Percentiles rank a stretch among this genome's conserved stretches.
Evolutionary conservation across 2,888 invertebrate species (phyloP).

Genomic region (Octodonta nipae): DNA sequence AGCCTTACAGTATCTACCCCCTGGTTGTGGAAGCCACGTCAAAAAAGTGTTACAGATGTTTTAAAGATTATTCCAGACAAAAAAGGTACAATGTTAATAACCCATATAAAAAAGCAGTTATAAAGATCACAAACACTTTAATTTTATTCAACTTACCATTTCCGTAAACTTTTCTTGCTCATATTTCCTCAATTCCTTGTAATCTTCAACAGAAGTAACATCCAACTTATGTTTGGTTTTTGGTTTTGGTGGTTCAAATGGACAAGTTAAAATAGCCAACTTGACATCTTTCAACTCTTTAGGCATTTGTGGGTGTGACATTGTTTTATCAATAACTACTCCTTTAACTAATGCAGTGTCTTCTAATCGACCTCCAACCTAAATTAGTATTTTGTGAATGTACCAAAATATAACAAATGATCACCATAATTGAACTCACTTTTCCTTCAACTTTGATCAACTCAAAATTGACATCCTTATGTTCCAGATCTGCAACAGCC

Average conservation of each 20-base stretch:
- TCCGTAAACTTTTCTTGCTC: slow-evolving; percentile 89
- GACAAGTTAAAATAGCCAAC: slow-evolving; percentile 94
- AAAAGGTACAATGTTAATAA: no score
- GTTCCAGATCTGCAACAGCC: slow-evolving; percentile 86
- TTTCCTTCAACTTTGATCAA: slow-evolving; percentile 97
- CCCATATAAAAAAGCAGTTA: no score
- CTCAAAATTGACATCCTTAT: slow-evolving; percentile 96
- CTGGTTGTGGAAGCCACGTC: no score
- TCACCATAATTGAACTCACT: slow-evolving; percentile 38
- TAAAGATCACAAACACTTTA: no score
- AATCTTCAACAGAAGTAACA: slow-evolving; percentile 89
- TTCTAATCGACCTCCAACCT: slow-evolving; percentile 82
- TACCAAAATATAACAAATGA: background rate
- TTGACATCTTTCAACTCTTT: slow-evolving; percentile 79
- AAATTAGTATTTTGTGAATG: slow-evolving; percentile 7
- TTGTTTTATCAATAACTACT: slow-evolving; percentile 95
- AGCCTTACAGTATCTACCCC: no score
- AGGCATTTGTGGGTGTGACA: slow-evolving; percentile 99
- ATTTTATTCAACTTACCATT: slow-evolving; percentile 82
- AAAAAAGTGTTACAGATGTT: no score
- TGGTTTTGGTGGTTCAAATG: slow-evolving; percentile 99
- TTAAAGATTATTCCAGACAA: no score
- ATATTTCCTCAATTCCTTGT: slow-evolving; percentile 79
- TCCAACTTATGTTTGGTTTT: slow-evolving; percentile 99
- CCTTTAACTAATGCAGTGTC: slow-evolving; percentile 93